Evolutionary conservation across 2,888 invertebrate species (phyloP).

Genomic region (Leptopilina myrica): DNA sequence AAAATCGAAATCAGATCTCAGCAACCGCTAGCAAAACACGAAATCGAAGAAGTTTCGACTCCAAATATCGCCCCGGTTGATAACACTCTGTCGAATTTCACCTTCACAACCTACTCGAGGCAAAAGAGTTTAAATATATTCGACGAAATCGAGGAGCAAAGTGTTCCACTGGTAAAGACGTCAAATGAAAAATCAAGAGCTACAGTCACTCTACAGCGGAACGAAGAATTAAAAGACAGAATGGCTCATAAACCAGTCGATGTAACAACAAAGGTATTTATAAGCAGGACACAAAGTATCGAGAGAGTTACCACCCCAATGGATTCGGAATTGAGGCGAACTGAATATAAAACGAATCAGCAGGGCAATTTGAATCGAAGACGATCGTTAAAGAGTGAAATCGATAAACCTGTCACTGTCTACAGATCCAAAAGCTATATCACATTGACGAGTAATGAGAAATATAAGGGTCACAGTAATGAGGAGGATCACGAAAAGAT

Average conservation of each 20-base stretch:
- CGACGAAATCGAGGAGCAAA: slow-evolving; percentile 58
- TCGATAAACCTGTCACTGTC: slow-evolving; percentile 53
- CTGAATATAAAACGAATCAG: background rate
- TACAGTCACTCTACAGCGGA: slow-evolving; percentile 42
- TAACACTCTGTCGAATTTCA: slow-evolving; percentile 72
- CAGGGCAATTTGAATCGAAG: slow-evolving; percentile 15
- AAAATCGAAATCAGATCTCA: slow-evolving; percentile 63
- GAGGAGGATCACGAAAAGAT: slow-evolving; percentile 34
- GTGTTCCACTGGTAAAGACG: slow-evolving; percentile 6
- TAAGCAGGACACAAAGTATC: slow-evolving; percentile 1
- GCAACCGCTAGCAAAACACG: slow-evolving; percentile 44
- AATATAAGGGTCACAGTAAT: slow-evolving; percentile 51
- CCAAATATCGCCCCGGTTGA: slow-evolving; percentile 69
- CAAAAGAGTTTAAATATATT: slow-evolving; percentile 71
- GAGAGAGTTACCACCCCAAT: background rate
- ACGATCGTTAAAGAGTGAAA: slow-evolving; percentile 7
- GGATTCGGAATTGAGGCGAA: background rate
- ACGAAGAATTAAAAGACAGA: slow-evolving; percentile 48
- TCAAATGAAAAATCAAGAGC: slow-evolving; percentile 54
- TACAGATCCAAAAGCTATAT: slow-evolving; percentile 71
- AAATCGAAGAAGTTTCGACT: slow-evolving; percentile 53
- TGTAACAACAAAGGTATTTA: slow-evolving; percentile 2
- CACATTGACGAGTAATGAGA: slow-evolving; percentile 62
- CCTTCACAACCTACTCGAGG: slow-evolving; percentile 71
- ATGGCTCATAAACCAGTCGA: background rate